Conservation (phyloP, 2,888 invertebrate species). For the Conops quadrifasciatus region DNA sequence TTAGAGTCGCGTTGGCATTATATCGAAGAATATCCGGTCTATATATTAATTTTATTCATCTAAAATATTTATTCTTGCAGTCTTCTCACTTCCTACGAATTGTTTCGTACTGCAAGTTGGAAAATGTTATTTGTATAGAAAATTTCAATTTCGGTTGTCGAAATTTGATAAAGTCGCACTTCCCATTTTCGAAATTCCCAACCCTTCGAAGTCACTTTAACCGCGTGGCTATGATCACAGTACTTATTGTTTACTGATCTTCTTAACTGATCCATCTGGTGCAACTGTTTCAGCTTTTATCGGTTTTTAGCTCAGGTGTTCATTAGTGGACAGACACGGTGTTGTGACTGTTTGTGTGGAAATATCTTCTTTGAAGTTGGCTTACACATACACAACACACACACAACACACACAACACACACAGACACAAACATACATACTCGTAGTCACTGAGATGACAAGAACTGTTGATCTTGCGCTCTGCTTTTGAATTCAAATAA, state of each 20-base stretch:
- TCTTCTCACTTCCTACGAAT: background rate
- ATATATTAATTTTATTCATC: background rate
- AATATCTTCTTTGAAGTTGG: too few relatives aligned
- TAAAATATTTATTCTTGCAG: background rate
- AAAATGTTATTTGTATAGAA: background rate
- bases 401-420: background rate
- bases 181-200: background rate
- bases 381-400: background rate
- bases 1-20: slow-evolving; percentile 57
- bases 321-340: background rate
- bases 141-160: background rate
- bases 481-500: background rate
- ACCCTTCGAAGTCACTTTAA: background rate
- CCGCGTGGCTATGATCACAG: slow-evolving; percentile 14
- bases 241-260: slow-evolving; percentile 50
- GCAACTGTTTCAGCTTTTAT: slow-evolving; percentile 60
- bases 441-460: background rate
- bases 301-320: slow-evolving; percentile 45
- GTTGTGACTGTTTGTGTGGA: background rate
- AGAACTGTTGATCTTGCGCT: background rate
- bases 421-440: background rate
- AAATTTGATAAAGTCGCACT: background rate
- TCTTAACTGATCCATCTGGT: slow-evolving; percentile 59
- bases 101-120: background rate
- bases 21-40: slow-evolving; percentile 49